Percentiles rank a stretch among this genome's conserved stretches.
These are phyloP conservation scores for Cosmorhoe ocellata DNA, from an alignment of 2,888 invertebrate species.

Conservation along the genomic window DNA sequence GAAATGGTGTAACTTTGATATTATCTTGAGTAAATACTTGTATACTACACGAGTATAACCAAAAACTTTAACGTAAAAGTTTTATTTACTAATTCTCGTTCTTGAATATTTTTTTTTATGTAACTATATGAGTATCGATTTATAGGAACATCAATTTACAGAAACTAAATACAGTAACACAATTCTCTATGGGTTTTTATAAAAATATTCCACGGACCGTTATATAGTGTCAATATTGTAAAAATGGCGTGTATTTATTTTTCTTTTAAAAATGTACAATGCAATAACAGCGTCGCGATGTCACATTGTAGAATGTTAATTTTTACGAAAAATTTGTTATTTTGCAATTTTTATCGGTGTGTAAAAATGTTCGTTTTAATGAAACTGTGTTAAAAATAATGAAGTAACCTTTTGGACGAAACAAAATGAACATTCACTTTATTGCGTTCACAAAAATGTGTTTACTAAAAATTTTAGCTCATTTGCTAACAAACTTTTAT, in stretches of 20 bases:
- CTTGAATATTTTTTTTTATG: too few species aligned
- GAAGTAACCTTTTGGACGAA: not conserved
- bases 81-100: too few species aligned
- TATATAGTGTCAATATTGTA: conserved; percentile 24
- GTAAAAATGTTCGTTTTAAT: conserved; percentile 8
- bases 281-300: conserved; percentile 26
- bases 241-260: conserved; percentile 18
- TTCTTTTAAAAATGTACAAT: conserved; percentile 28
- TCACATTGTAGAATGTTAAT: conserved; percentile 28
- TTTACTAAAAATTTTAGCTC: too few species aligned
- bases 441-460: too few species aligned
- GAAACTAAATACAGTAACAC: too few species aligned
- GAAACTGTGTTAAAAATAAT: conserved; percentile 8
- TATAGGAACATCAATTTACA: too few species aligned
- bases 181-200: conserved; percentile 5
- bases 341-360: conserved; percentile 15
- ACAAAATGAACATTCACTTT: not conserved
- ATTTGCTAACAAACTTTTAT: too few species aligned
- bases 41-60: too few species aligned
- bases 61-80: too few species aligned
- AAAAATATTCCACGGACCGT: conserved; percentile 25
- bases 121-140: too few species aligned
- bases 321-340: conserved; percentile 27
- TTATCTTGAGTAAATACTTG: too few species aligned
- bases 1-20: too few species aligned